Conservation (phyloP, 2,113 vertebrate species). For the Zosterops lateralis region DNA sequence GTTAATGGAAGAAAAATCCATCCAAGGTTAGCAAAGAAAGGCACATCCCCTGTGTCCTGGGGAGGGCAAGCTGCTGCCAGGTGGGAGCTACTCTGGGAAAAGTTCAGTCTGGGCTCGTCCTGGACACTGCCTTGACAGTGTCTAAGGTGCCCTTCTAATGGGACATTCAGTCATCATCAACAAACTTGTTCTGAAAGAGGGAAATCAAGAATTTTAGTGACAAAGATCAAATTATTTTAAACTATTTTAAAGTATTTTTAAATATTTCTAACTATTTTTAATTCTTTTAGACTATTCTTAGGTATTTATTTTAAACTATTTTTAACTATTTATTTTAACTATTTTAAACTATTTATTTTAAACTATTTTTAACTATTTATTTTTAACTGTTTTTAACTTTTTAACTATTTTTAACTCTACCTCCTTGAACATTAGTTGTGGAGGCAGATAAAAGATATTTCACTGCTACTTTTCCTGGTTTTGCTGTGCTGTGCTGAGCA, state of each 20-base stretch:
- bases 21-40: neutral
- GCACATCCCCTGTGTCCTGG: neutral
- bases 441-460: neutral
- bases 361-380: too few relatives aligned
- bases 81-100: neutral
- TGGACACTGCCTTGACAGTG: neutral
- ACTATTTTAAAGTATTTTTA: neutral
- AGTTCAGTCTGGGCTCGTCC: neutral
- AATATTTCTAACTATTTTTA: neutral
- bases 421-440: neutral
- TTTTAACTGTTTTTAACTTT: too few relatives aligned
- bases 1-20: neutral
- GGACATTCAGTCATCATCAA: neutral
- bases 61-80: neutral
- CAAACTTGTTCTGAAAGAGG: neutral
- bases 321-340: too few relatives aligned
- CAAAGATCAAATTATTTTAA: neutral
- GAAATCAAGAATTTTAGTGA: neutral
- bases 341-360: neutral
- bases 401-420: neutral
- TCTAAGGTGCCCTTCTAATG: neutral
- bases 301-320: neutral
- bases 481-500: neutral
- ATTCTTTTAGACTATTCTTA: too few relatives aligned
- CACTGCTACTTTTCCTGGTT: neutral